Conservation (phyloP, 2,113 vertebrate species). For the Cacatua alba region DNA sequence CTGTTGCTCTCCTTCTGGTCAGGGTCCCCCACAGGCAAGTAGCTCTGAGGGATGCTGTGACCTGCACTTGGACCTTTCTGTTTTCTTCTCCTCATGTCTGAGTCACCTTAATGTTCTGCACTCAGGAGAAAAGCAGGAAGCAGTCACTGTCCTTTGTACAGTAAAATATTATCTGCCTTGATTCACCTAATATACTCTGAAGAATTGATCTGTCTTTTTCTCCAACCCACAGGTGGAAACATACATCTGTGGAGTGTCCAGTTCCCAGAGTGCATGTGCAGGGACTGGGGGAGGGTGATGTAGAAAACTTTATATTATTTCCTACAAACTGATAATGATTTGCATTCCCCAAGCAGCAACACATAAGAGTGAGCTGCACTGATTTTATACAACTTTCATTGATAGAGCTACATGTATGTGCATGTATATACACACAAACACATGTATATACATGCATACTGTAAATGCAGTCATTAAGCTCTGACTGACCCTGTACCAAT, state of each 20-base stretch:
- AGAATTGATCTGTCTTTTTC: constrained; percentile 17
- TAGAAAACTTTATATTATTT: background rate
- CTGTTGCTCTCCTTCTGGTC: background rate
- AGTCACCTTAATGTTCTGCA: background rate
- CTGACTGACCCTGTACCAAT: background rate
- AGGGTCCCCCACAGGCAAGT: background rate
- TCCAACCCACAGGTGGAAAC: constrained; percentile 5
- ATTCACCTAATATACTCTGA: background rate
- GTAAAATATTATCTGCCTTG: constrained; percentile 3
- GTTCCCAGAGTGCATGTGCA: constrained; percentile 20
- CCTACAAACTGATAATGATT: background rate
- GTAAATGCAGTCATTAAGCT: background rate
- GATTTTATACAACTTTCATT: background rate
- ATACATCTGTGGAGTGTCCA: background rate
- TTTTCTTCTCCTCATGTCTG: background rate
- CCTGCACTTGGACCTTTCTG: background rate
- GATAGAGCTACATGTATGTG: background rate
- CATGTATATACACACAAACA: background rate
- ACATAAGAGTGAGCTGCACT: background rate
- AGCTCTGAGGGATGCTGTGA: background rate
- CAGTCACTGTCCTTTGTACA: background rate
- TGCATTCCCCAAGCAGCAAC: background rate
- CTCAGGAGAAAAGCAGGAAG: constrained; percentile 11
- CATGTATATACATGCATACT: background rate
- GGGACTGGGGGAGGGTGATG: background rate